A percentile compares a stretch with the other conserved stretches of the same genome.
phyloP scores from a whole-genome alignment of 2,113 vertebrate genomes.

The Scomber japonicus region DNA sequence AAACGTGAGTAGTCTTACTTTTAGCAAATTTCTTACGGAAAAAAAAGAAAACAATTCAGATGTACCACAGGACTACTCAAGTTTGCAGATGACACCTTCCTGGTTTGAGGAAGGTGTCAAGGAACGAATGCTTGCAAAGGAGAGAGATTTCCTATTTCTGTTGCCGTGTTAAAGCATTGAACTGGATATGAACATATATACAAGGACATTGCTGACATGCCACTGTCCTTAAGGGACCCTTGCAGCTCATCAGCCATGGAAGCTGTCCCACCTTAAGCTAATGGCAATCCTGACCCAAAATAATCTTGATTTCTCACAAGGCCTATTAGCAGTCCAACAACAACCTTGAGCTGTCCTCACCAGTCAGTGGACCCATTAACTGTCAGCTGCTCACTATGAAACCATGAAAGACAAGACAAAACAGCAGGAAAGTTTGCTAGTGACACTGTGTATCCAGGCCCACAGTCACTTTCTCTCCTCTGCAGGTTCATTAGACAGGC shows the following conservation, averaged over 20 bases:
- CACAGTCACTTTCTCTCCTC: background rate
- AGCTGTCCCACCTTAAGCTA: conserved; percentile 1
- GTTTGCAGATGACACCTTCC: conserved; percentile 14
- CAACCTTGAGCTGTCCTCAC: conserved; percentile 34
- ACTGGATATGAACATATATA: background rate
- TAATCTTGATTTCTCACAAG: conserved; percentile 1
- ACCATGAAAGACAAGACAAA: conserved; percentile 1
- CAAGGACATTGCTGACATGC: background rate
- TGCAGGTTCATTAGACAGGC: conserved; percentile 6
- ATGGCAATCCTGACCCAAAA: background rate
- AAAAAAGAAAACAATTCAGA: too few species aligned
- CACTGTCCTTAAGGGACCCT: background rate
- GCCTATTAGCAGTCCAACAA: background rate
- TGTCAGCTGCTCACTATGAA: background rate
- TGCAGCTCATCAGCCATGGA: background rate
- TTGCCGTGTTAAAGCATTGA: background rate
- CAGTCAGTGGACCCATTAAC: conserved; percentile 8
- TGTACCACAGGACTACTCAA: background rate
- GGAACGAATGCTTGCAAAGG: background rate
- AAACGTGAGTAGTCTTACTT: too few species aligned
- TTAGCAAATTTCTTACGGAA: too few species aligned
- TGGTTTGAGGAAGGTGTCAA: background rate
- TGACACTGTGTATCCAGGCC: conserved; percentile 8
- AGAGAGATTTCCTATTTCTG: background rate
- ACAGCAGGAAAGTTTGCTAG: conserved; percentile 15